A percentile compares a stretch with the other conserved stretches of the same genome.
Evolutionary conservation across 2,888 invertebrate species (phyloP).

Genomic region (Spisula subtruncata): DNA sequence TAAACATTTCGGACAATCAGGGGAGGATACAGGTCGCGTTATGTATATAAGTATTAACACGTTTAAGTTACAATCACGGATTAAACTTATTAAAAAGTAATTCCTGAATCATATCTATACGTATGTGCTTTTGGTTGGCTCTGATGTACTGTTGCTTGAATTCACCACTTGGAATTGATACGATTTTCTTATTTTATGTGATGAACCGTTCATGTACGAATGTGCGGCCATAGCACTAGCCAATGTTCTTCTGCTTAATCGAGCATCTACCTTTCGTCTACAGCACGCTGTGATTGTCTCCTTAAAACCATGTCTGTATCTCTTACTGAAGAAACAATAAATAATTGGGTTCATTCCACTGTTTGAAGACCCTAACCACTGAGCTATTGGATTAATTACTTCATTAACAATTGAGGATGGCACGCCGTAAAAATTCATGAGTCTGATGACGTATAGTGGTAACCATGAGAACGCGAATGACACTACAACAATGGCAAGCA

Average conservation of each 20-base stretch:
- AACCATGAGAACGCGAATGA: constrained; percentile 98
- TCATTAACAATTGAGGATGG: constrained; percentile 91
- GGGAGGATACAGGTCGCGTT: background rate
- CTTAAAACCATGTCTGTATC: constrained; percentile 95
- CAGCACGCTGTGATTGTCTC: constrained; percentile 67
- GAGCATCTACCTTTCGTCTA: constrained; percentile 9
- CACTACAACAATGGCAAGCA: constrained; percentile 97
- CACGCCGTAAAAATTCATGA: constrained; percentile 85
- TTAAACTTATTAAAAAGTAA: background rate
- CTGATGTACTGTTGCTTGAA: constrained; percentile 36
- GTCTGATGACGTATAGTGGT: constrained; percentile 96
- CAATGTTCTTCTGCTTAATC: constrained; percentile 51
- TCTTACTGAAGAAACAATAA: constrained; percentile 98
- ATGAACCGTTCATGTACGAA: constrained; percentile 53
- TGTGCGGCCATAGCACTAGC: constrained; percentile 54
- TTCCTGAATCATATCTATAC: background rate
- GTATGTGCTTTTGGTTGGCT: constrained; percentile 33
- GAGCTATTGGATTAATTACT: constrained; percentile 93
- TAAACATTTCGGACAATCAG: too few relatives aligned
- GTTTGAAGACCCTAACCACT: constrained; percentile 97
- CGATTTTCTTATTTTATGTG: constrained; percentile 42
- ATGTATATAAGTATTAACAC: background rate
- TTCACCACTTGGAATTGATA: constrained; percentile 44
- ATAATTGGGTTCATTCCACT: constrained; percentile 98
- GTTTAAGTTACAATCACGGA: background rate